Evolutionary conservation across 30 jellyfish, hydroid and myxozoan species (phyloP), one percentile per base, ranked within the genome.

Genomic region (Clytia hemisphaerica): DNA sequence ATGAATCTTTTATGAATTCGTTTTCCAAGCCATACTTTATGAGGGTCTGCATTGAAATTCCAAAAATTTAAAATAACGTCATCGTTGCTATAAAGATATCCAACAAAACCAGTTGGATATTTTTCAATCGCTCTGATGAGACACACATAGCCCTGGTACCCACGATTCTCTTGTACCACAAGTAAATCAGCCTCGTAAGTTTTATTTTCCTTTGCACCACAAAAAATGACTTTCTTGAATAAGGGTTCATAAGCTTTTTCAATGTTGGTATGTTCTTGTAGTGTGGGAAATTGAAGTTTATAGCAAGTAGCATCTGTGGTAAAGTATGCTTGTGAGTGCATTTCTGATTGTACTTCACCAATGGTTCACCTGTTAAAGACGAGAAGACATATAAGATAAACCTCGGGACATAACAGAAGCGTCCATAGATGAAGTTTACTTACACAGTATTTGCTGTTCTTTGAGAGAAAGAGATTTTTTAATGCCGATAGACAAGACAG

Each of bases 31-130:
- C 94, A 82, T 4, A 82, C 45, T 54, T 67, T 73, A 29, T 34
- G 26, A 24, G 10, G 37, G 51, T 82, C 83, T 33, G 63, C 54
- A 2, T 66, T 45, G 33, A 82, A 36, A 47, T 82, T 72, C 88
- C 88, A 82, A 88, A 88, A 82, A 33, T 82, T 82, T 22, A 82
- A 14, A 0, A 82, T 18, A 77, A 82, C 69, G 47, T 82, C 94
- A 46, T 82, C 94, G 45, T 82, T 82, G 61, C 66, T 49, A 19
- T 38, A 58, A 6, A 82, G 54, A 35, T 82, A 82, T 9, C 94
- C 94, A 15, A n/a, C 55, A 31, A 1, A 73, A 10, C 62, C 92
- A 31, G 19, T 26, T 7, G 88, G 88, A n/a, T 71, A 42, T 50
- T 71, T 72, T 19, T 38, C 49, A 16, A 82, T 66, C 24, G 88